These are phyloP conservation scores for Bagarius yarrelli DNA, from an alignment of 2,113 vertebrate genomes.

Conservation along the genomic window DNA sequence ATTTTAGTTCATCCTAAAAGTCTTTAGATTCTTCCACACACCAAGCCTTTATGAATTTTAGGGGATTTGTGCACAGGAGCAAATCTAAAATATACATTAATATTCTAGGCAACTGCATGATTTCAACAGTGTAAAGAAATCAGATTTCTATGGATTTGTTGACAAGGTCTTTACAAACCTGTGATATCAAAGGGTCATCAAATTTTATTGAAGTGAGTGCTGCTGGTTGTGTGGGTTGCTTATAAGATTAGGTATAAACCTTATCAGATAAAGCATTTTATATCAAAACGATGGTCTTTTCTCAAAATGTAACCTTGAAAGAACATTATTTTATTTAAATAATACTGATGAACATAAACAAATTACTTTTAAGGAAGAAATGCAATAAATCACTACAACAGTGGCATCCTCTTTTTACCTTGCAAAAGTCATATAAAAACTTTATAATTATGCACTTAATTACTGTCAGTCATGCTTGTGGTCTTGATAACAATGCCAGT, in stretches of 20 bases:
- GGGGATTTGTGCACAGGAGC: no score
- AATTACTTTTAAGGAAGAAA: not conserved
- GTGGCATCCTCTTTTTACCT: conserved; percentile 21
- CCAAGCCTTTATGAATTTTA: no score
- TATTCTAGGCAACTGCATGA: no score
- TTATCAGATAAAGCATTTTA: not conserved
- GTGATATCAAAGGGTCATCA: not conserved
- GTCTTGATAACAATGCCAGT: conserved; percentile 42
- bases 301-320: not conserved
- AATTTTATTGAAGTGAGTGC: not conserved
- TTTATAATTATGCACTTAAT: conserved; percentile 1
- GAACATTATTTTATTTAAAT: not conserved
- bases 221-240: not conserved
- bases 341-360: conserved; percentile 15
- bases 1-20: no score
- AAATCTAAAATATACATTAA: no score
- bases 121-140: no score
- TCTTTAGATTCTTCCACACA: no score
- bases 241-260: not conserved
- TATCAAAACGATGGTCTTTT: conserved; percentile 12
- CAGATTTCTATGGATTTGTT: no score
- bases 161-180: no score
- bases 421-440: not conserved
- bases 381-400: not conserved
- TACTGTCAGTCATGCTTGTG: conserved; percentile 66